Base-by-base conservation (phyloP, 1,140 invertebrate species). In the Samia ricini region DNA sequence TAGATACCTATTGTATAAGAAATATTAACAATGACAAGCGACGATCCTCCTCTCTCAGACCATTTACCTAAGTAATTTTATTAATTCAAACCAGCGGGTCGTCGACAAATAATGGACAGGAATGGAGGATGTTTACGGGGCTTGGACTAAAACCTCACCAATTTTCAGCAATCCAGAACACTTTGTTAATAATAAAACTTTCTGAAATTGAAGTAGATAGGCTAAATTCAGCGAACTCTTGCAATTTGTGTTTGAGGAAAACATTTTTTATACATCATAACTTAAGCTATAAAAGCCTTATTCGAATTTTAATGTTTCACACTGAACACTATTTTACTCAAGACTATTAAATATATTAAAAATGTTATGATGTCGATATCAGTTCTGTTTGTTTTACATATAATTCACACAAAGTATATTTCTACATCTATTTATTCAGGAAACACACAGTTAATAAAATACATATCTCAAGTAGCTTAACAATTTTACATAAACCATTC, bases 91-190 rank as follows among this genome's bases (percentile, higher is more conserved):
- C 20, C 22, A 55, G 52, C 24, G 52, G 52, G 52, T 22, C 52
- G 52, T 24, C 52, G 22, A 23, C 52, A 55, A 55, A 55, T 51
- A 51, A 51, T 55, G 52, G 24, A 55, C 52, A 24, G 10, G n/a
- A 55, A 55, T 55, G 22, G 52, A 55, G 52, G 24, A 24, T 55
- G 52, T 55, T 55, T 55, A 55, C 52, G 21, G 52, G n/a, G 52
- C 52, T 24, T 55, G 20, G 24, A 23, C 4, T 22, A 22, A n/a
- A n/a, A 55, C 15, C 52, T 12, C 24, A 12, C 15, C 52, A 23
- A 55, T 55, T 55, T 55, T 24, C 4, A n/a, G 20, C 4, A 55
- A 55, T 24, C 21, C 52, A 24, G 18, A 23, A 55, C 52, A 24
- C 18, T 55, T 24, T 23, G 20, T n/a, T 12, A 55, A 55, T 21